Base-by-base conservation (phyloP, 2,797 vertebrate species). In the Crypturellus tataupa region DNA sequence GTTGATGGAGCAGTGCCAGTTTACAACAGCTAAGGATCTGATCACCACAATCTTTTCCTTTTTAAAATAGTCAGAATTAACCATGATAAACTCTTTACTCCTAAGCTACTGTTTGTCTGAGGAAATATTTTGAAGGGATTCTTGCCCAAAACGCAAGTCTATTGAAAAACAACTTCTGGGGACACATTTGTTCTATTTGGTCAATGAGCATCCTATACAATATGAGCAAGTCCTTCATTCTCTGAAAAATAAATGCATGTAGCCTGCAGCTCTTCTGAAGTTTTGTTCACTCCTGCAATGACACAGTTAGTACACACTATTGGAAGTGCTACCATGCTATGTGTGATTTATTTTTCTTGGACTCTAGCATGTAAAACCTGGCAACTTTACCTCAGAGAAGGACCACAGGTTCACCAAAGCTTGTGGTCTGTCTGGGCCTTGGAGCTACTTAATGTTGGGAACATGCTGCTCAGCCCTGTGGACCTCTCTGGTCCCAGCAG, bases 101-200 rank as follows among this genome's bases (percentile, higher is more conserved):
- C 46, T 59, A 37, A 3, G 5, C 17, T 76, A 63, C 40, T 51
- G 19, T 33, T 77, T 80, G 55, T 55, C 81, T 4, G 11, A 85
- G 69, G 62, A 87, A 96, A 81, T 87, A 78, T 76, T 89, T 80
- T 83, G 19, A 68, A 92, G 82, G 58, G 40, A 73, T 80, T 65
- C 49, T 80, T 56, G 35, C 49, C 65, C 73, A 64, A 68, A 93
- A 62, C 1, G 2, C 23, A 51, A 94, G 24, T 40, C 68, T 55
- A 65, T 92, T 69, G 83, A 79, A 92, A 90, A 23, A 33, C 71
- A 73, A 77, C 40, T 78, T 93, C 86, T 89, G 72, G 56, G 33
- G 39, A 62, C 31, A 3, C 62, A 49, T 24, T 59, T 83, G 65
- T 35, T 55, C 4, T 83, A 55, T 89, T 89, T 59, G 87, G 84